Conservation (phyloP, 2,888 invertebrate species). For the Hedya salicella region DNA sequence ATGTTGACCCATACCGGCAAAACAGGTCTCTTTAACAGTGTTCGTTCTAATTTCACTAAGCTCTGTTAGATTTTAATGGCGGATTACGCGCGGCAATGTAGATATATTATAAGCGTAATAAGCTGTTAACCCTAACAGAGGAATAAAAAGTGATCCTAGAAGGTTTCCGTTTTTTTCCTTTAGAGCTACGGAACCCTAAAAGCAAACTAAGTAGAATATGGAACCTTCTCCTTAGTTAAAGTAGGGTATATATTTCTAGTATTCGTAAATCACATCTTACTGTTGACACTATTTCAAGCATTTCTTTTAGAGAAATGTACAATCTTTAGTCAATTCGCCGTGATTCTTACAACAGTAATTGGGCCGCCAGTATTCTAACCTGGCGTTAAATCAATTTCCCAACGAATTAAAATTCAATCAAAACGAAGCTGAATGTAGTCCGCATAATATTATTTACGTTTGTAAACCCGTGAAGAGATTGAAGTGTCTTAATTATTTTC, state of each 20-base stretch:
- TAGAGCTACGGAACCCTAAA: too few relatives aligned
- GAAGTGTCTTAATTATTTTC: conserved; percentile 31
- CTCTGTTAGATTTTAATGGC: too few relatives aligned
- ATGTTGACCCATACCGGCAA: neutral
- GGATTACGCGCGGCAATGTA: too few relatives aligned
- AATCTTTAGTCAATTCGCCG: conserved; percentile 26
- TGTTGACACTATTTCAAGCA: neutral
- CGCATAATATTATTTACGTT: conserved; percentile 27
- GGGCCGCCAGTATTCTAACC: conserved; percentile 52
- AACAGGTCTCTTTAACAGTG: too few relatives aligned
- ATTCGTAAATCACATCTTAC: neutral
- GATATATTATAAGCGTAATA: too few relatives aligned
- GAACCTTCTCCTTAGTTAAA: too few relatives aligned
- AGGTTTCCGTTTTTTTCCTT: too few relatives aligned
- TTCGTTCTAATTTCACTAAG: too few relatives aligned
- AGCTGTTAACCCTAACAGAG: too few relatives aligned
- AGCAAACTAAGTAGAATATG: too few relatives aligned
- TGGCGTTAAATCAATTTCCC: conserved; percentile 55
- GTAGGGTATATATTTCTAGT: too few relatives aligned
- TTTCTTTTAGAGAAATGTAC: conserved; percentile 46
- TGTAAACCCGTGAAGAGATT: conserved; percentile 24
- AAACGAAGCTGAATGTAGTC: conserved; percentile 19
- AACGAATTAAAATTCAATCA: conserved; percentile 40
- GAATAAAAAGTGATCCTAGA: too few relatives aligned
- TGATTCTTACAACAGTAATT: conserved; percentile 53